Evolutionary conservation across 2,888 invertebrate species (phyloP).

Genomic region (Lasioglossum figueresi): DNA sequence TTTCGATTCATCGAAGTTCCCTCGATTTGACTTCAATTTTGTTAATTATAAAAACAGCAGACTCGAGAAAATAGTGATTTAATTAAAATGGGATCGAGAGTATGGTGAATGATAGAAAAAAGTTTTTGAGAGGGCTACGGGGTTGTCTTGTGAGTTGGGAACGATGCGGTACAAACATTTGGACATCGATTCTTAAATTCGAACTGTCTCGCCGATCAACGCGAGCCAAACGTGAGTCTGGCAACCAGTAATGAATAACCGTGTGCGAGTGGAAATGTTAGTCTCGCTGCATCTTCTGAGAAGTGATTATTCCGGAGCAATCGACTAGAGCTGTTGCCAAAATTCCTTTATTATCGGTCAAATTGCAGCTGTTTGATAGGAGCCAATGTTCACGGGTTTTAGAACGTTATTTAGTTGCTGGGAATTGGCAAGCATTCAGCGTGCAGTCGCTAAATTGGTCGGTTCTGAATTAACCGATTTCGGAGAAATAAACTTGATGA

Average conservation of each 20-base stretch:
- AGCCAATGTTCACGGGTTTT: constrained; percentile 13
- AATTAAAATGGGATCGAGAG: not conserved
- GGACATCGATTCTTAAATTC: not conserved
- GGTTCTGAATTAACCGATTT: not conserved
- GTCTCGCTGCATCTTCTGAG: constrained; percentile 8
- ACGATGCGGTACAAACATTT: not conserved
- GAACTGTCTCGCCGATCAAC: constrained; percentile 1
- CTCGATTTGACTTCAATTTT: not conserved
- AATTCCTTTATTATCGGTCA: constrained; percentile 33
- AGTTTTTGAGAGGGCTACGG: not conserved
- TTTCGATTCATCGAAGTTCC: not conserved
- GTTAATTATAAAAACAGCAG: not conserved
- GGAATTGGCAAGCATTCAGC: constrained; percentile 46
- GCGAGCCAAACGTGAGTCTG: constrained; percentile 30
- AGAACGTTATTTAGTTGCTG: constrained; percentile 28
- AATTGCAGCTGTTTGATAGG: constrained; percentile 37
- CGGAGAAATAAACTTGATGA: not conserved
- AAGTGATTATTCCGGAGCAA: not conserved
- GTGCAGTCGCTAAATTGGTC: constrained; percentile 19
- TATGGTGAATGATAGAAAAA: not conserved
- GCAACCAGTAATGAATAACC: constrained; percentile 30
- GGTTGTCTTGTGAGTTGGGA: not conserved
- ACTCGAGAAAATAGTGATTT: not conserved
- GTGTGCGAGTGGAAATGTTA: constrained; percentile 13
- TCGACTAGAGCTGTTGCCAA: constrained; percentile 35